These are phyloP conservation scores for Imbricaverruca yamaguchii DNA, from an alignment of 2,888 invertebrate genomes.

Conservation along the genomic window DNA sequence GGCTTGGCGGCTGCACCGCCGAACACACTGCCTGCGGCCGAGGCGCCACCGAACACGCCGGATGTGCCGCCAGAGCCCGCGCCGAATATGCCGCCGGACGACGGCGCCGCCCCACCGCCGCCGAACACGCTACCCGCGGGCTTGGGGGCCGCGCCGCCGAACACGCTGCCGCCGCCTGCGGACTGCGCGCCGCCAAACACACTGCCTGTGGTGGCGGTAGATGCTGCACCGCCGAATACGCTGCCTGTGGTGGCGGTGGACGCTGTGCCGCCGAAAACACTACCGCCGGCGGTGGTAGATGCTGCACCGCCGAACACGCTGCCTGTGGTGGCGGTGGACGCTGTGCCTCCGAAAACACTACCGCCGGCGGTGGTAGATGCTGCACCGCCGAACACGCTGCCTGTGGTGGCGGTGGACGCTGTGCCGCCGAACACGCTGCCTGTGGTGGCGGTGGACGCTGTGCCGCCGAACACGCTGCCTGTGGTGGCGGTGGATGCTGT, in stretches of 20 bases:
- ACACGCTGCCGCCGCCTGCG: not conserved
- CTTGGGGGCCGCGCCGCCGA: not conserved
- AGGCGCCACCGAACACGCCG: slow-evolving; percentile 4
- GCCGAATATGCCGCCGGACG: not conserved
- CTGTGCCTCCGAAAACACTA: slow-evolving; percentile 25
- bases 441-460: not conserved
- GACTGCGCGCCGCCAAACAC: not conserved
- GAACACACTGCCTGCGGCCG: slow-evolving; percentile 25
- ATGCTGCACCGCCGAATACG: not conserved
- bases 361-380: slow-evolving; percentile 13
- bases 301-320: not conserved
- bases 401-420: not conserved
- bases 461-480: slow-evolving; percentile 20
- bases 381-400: slow-evolving; percentile 9
- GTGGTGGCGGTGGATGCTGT: not conserved
- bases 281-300: not conserved
- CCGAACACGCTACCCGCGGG: not conserved
- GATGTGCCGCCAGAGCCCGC: not conserved
- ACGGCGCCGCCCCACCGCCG: not conserved
- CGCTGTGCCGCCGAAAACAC: not conserved
- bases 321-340: slow-evolving; percentile 3
- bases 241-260: not conserved
- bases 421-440: not conserved
- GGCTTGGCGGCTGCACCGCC: slow-evolving; percentile 21
- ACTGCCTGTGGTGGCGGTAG: not conserved